These are phyloP conservation scores for Oxyteleia sp. DNA, from an alignment of 2,888 invertebrate genomes.

Conservation along the genomic window DNA sequence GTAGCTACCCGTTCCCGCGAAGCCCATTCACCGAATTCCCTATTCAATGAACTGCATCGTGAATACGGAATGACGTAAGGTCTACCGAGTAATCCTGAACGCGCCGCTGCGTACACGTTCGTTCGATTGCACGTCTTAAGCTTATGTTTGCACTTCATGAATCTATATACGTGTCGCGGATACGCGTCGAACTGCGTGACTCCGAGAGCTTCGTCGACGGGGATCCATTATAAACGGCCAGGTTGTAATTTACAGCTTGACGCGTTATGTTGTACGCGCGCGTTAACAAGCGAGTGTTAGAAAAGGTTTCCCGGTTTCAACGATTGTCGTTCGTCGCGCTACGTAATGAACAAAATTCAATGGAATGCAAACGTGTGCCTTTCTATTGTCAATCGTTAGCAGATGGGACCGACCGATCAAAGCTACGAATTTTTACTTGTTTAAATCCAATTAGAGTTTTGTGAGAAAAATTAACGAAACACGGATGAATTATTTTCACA, in stretches of 20 bases:
- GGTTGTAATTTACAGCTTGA: constrained; percentile 78
- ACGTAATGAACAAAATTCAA: constrained; percentile 41
- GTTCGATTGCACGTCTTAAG: constrained; percentile 61
- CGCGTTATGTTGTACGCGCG: constrained; percentile 42
- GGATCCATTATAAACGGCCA: constrained; percentile 79
- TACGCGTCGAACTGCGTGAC: constrained; percentile 50
- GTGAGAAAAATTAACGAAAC: no score
- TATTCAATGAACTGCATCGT: constrained; percentile 81
- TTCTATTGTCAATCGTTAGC: constrained; percentile 3
- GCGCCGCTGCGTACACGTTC: constrained; percentile 60
- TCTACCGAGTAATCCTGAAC: constrained; percentile 65
- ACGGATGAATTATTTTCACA: not conserved
- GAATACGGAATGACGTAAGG: constrained; percentile 83
- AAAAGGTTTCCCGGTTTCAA: constrained; percentile 44
- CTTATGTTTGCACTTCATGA: constrained; percentile 66
- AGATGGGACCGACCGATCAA: not conserved
- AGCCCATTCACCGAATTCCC: constrained; percentile 84
- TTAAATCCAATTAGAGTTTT: not conserved
- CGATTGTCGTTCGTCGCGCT: constrained; percentile 25
- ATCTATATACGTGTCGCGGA: constrained; percentile 58
- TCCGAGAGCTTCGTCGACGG: constrained; percentile 55
- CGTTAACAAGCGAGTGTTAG: constrained; percentile 75
- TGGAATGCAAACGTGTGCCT: constrained; percentile 1
- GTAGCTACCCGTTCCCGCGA: constrained; percentile 71
- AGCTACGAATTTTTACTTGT: not conserved